Evolutionary conservation across 2,113 vertebrate genomes (phyloP).

Genomic region (Ondatra zibethicus): DNA sequence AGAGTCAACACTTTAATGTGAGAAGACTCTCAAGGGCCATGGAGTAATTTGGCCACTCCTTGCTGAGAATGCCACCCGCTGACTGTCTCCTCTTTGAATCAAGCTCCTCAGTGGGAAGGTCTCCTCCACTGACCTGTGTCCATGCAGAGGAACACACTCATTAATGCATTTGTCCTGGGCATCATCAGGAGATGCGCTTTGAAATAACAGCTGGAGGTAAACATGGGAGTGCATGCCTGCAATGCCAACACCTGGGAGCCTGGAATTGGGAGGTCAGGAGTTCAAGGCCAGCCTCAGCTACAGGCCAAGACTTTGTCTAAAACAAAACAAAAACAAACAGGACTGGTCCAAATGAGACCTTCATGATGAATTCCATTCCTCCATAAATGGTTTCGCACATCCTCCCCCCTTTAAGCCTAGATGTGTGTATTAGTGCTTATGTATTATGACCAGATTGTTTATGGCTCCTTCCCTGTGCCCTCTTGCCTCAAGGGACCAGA

Average conservation of each 20-base stretch:
- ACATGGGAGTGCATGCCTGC: neutral
- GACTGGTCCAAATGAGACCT: neutral
- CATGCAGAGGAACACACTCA: neutral
- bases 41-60: neutral
- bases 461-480: neutral
- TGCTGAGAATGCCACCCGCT: no score
- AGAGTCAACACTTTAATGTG: neutral
- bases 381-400: neutral
- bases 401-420: neutral
- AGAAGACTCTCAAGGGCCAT: fast-evolving
- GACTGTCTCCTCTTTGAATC: neutral
- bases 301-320: no score
- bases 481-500: neutral
- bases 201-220: neutral
- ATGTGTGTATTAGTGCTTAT: neutral
- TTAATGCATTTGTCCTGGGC: neutral
- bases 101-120: neutral
- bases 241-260: neutral
- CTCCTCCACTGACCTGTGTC: neutral
- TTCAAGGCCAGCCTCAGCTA: neutral
- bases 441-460: neutral
- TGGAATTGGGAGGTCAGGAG: neutral
- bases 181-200: neutral
- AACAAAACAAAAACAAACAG: neutral
- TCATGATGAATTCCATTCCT: neutral